These are phyloP conservation scores for Tupaia tana DNA, from an alignment of 2,113 vertebrate genomes.

Conservation along the genomic window DNA sequence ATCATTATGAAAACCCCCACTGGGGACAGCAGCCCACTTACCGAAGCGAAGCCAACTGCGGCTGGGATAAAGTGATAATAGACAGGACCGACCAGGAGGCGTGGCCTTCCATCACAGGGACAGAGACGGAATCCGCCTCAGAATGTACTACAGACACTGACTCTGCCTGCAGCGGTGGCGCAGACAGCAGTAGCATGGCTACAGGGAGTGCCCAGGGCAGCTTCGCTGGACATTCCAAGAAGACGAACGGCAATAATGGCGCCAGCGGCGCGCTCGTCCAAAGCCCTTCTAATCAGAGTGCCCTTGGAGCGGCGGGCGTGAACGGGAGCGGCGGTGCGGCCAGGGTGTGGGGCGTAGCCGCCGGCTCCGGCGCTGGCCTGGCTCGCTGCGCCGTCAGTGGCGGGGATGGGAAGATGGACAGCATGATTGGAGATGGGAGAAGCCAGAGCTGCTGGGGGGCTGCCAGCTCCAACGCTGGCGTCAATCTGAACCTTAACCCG, in stretches of 20 bases:
- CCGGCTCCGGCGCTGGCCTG: slow-evolving; percentile 92
- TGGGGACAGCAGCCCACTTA: slow-evolving; percentile 92
- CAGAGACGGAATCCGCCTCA: slow-evolving; percentile 92
- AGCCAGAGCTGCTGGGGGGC: slow-evolving; percentile 94
- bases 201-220: slow-evolving; percentile 95
- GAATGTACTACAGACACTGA: slow-evolving; percentile 95
- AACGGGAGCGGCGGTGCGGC: slow-evolving; percentile 82
- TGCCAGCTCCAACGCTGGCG: slow-evolving; percentile 91
- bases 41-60: slow-evolving; percentile 90
- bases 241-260: slow-evolving; percentile 92
- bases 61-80: slow-evolving; percentile 95
- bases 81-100: slow-evolving; percentile 93
- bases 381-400: slow-evolving; percentile 91
- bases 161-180: slow-evolving; percentile 90
- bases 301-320: slow-evolving; percentile 88
- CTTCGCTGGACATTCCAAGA: slow-evolving; percentile 93
- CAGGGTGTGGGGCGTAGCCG: slow-evolving; percentile 90
- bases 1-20: slow-evolving; percentile 95
- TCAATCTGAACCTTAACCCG: slow-evolving; percentile 98
- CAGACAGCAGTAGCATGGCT: slow-evolving; percentile 96
- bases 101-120: slow-evolving; percentile 93
- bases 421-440: slow-evolving; percentile 92
- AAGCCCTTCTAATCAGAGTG: slow-evolving; percentile 89
- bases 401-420: slow-evolving; percentile 94
- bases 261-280: slow-evolving; percentile 88